A percentile compares a stretch with the other conserved stretches of the same genome.
phyloP scores from a whole-genome alignment of 1,140 invertebrate species.

The Drosophila persimilis region DNA sequence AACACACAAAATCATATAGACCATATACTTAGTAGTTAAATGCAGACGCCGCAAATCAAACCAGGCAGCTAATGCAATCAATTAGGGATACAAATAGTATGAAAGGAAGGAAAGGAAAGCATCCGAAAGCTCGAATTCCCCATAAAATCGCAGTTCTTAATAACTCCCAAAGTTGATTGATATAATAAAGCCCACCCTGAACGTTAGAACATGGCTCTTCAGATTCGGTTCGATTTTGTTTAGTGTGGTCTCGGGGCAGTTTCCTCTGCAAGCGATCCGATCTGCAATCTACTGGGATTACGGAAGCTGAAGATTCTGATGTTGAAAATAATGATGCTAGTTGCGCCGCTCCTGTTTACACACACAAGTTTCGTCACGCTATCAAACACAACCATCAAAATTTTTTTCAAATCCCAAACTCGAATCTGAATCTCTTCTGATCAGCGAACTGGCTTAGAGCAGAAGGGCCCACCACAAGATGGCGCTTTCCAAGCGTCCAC shows the following conservation, averaged over 20 bases:
- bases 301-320: background rate
- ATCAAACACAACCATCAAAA: too few species aligned
- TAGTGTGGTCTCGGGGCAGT: slow-evolving; percentile 3
- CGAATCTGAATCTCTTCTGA: slow-evolving; percentile 17
- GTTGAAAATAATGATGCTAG: background rate
- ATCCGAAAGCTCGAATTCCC: too few species aligned
- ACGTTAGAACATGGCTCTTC: background rate
- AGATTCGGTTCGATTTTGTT: slow-evolving; percentile 37
- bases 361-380: slow-evolving; percentile 1
- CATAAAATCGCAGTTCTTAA: too few species aligned
- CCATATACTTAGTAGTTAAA: too few species aligned
- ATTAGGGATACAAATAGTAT: too few species aligned
- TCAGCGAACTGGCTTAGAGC: slow-evolving; percentile 11
- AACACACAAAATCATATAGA: too few species aligned
- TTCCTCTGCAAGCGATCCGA: background rate
- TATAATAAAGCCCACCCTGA: too few species aligned
- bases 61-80: too few species aligned
- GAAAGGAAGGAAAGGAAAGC: too few species aligned
- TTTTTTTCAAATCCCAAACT: background rate
- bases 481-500: slow-evolving; percentile 80
- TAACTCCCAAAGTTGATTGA: too few species aligned
- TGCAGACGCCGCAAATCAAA: too few species aligned
- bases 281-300: background rate
- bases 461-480: slow-evolving; percentile 39
- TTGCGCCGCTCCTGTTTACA: background rate